A percentile compares a stretch with the other conserved stretches of the same genome.
Conservation (phyloP, 2,113 vertebrate species). For the Sceloporus undulatus region DNA sequence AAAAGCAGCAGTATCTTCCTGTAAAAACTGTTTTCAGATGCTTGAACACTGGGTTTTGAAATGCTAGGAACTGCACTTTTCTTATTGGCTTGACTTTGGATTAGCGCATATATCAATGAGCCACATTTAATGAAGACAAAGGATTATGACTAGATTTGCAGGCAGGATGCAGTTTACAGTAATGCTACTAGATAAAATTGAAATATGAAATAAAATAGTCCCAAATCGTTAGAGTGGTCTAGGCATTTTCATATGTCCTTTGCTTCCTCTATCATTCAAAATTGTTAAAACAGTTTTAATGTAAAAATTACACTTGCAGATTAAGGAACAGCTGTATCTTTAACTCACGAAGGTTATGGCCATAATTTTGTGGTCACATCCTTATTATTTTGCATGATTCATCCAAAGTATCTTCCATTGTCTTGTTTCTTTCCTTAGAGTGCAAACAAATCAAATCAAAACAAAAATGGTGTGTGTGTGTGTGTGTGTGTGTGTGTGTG, state of each 20-base stretch:
- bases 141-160: not conserved
- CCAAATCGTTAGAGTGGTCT: not conserved
- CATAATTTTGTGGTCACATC: not conserved
- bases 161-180: not conserved
- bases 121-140: not conserved
- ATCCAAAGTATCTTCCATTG: not conserved
- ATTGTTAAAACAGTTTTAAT: not conserved
- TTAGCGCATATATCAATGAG: accelerated
- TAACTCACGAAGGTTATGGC: not conserved
- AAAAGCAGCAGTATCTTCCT: not conserved
- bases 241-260: constrained; percentile 9
- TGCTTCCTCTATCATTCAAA: not conserved
- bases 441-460: not conserved
- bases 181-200: not conserved
- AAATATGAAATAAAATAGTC: not conserved
- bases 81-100: accelerated
- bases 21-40: not conserved
- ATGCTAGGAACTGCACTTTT: accelerated
- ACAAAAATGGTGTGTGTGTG: too few species aligned
- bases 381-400: not conserved
- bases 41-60: not conserved
- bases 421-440: not conserved
- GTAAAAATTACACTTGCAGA: not conserved
- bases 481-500: too few species aligned
- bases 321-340: not conserved